Evolutionary conservation across 2,797 vertebrate genomes (phyloP).

Genomic region (Coregonus sp.): DNA sequence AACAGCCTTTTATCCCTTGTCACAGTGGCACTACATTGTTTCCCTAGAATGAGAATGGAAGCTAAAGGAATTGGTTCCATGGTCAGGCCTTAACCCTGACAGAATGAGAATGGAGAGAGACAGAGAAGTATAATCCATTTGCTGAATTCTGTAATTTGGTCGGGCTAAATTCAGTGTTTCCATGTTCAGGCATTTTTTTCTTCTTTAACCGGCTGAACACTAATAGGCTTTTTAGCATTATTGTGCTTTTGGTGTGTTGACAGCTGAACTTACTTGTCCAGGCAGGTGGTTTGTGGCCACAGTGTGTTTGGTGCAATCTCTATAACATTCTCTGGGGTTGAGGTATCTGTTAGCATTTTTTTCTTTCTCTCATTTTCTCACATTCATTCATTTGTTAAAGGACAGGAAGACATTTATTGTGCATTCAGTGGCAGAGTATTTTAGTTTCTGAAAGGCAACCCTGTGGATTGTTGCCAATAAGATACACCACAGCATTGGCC

Average conservation of each 20-base stretch:
- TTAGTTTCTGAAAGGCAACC: not conserved
- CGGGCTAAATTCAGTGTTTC: not conserved
- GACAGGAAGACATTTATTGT: too few species aligned
- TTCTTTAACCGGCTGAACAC: not conserved
- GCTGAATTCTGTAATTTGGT: not conserved
- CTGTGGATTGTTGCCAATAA: conserved; percentile 20
- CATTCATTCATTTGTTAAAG: conserved; percentile 6
- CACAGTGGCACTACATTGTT: not conserved
- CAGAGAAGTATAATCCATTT: not conserved
- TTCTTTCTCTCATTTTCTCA: conserved; percentile 10
- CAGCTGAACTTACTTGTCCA: conserved; percentile 39
- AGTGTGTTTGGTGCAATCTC: conserved; percentile 35
- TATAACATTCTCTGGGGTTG: conserved; percentile 45
- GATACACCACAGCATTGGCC: conserved; percentile 3
- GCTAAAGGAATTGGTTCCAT: not conserved
- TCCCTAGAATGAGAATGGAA: not conserved
- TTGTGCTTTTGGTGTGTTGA: conserved; percentile 27
- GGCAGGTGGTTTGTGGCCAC: conserved; percentile 49
- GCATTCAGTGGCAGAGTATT: too few species aligned
- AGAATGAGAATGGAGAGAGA: not conserved
- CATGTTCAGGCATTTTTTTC: not conserved
- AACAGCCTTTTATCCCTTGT: conserved; percentile 3
- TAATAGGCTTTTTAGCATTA: conserved; percentile 3
- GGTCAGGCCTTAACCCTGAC: not conserved
- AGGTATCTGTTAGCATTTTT: conserved; percentile 36